These are phyloP conservation scores for Malurus leucopterus DNA, from an alignment of 2,797 vertebrate genomes.

Conservation along the genomic window DNA sequence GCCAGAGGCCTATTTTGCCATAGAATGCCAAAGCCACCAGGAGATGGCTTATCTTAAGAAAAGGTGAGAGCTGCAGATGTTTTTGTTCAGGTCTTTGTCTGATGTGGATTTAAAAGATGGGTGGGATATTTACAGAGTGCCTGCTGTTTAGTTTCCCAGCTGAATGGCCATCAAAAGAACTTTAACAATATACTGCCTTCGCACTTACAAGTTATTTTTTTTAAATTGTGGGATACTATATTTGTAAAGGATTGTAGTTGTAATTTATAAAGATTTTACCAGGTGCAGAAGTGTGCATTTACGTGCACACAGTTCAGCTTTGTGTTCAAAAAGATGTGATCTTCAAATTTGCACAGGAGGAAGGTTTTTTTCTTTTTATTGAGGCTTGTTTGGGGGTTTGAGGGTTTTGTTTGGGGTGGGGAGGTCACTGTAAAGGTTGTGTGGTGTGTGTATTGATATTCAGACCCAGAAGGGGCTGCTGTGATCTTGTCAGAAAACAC, in stretches of 20 bases:
- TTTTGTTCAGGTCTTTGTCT: background rate
- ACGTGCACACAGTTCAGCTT: background rate
- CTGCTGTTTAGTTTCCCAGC: background rate
- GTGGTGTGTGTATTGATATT: background rate
- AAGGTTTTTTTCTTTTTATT: background rate
- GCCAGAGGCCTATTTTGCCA: background rate
- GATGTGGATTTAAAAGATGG: background rate
- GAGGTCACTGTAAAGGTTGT: background rate
- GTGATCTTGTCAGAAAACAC: background rate
- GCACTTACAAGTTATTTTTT: background rate
- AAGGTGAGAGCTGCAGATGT: background rate
- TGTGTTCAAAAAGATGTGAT: background rate
- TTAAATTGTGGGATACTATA: background rate
- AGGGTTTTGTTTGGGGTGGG: no score
- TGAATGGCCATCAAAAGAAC: background rate
- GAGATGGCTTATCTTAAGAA: background rate
- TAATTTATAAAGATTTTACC: background rate
- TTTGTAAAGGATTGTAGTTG: background rate
- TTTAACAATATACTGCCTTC: background rate
- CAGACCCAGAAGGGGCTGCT: background rate
- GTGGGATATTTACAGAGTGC: background rate
- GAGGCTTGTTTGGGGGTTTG: background rate
- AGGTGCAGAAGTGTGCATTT: accelerated
- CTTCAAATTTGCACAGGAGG: background rate
- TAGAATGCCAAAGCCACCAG: background rate